Conservation (phyloP, 2,797 vertebrate genomes). For the Argentina silus region DNA sequence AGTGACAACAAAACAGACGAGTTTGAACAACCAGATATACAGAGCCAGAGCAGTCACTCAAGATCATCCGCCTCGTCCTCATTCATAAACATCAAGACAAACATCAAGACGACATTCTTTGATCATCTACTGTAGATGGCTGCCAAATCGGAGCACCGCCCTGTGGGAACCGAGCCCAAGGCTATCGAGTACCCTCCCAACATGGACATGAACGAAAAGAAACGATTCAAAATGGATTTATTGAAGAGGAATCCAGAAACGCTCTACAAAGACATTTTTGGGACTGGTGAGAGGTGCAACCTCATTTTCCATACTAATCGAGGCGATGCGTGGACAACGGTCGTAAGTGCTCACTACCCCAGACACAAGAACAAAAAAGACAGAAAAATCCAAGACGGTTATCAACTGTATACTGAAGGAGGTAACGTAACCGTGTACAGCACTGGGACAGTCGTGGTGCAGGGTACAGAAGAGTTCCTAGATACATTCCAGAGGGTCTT, state of each 20-base stretch:
- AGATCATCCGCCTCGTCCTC: too few species aligned
- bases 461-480: not conserved
- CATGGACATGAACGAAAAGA: not conserved
- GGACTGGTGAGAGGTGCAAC: not conserved
- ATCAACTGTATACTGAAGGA: not conserved
- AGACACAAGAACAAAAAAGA: not conserved
- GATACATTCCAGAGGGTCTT: not conserved
- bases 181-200: too few species aligned
- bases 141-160: too few species aligned
- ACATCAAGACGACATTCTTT: too few species aligned
- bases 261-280: too few species aligned
- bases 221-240: rapidly evolving
- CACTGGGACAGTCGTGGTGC: not conserved
- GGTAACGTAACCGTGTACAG: not conserved
- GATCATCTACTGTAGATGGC: too few species aligned
- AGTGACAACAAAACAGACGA: too few species aligned
- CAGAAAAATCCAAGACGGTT: not conserved
- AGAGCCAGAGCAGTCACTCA: too few species aligned
- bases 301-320: not conserved
- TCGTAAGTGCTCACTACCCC: not conserved
- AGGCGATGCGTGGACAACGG: not conserved
- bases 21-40: too few species aligned
- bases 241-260: too few species aligned
- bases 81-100: too few species aligned
- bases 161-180: too few species aligned